Evolutionary conservation across 2,113 vertebrate species (phyloP).

Genomic region (Anolis sagrei): DNA sequence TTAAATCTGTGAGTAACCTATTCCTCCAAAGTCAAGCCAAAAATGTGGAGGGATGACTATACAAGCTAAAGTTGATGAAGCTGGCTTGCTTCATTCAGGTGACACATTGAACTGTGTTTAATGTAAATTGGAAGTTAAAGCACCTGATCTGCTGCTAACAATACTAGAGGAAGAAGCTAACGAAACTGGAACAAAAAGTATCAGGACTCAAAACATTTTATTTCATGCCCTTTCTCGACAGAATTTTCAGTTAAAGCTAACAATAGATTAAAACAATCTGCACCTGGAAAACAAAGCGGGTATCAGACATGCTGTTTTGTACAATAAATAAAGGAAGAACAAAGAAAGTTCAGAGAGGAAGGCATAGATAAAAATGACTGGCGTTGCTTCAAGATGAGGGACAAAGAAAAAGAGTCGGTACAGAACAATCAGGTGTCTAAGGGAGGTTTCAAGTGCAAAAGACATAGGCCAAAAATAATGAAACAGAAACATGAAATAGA

Average conservation of each 20-base stretch:
- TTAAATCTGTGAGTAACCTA: no score
- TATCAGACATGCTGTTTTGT: not conserved
- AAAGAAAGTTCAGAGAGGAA: no score
- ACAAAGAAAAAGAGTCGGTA: not conserved
- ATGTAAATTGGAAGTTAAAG: not conserved
- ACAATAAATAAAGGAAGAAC: not conserved
- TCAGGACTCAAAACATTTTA: not conserved
- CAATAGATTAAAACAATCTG: conserved; percentile 13
- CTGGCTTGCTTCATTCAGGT: not conserved
- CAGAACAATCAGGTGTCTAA: no score
- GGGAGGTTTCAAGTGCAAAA: no score
- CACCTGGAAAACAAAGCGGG: not conserved
- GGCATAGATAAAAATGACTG: not conserved
- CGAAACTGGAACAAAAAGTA: not conserved
- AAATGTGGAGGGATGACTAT: no score
- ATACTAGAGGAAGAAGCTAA: not conserved
- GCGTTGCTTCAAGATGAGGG: not conserved
- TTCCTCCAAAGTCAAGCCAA: no score
- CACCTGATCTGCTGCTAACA: not conserved
- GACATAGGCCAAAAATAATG: not conserved
- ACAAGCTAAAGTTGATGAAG: no score
- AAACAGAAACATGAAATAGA: not conserved
- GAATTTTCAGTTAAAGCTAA: not conserved
- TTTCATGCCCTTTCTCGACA: not conserved
- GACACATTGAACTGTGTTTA: not conserved